Conservation (phyloP, 2,888 invertebrate genomes). For the Conus canariensis region DNA sequence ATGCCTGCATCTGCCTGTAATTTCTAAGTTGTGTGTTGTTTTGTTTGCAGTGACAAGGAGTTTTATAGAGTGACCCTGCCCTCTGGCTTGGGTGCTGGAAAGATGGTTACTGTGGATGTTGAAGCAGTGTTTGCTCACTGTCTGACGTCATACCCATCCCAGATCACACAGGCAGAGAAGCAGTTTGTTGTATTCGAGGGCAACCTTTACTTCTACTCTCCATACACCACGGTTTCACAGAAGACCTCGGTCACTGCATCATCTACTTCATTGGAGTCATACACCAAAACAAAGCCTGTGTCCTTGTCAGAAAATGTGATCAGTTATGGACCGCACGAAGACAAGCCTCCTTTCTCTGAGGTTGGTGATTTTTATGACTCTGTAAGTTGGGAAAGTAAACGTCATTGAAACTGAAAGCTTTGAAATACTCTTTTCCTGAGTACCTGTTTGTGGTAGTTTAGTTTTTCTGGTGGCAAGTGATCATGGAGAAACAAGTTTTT, state of each 20-base stretch:
- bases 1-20: too few species aligned
- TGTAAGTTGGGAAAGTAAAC: too few species aligned
- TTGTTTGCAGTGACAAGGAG: constrained; percentile 57
- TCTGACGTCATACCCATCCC: constrained; percentile 90
- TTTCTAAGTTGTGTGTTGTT: background rate
- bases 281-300: constrained; percentile 76
- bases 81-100: constrained; percentile 70
- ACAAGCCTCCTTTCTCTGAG: constrained; percentile 83
- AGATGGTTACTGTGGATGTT: constrained; percentile 71
- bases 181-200: constrained; percentile 94
- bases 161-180: constrained; percentile 94
- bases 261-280: constrained; percentile 86
- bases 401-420: too few species aligned
- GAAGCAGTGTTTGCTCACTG: constrained; percentile 86
- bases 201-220: constrained; percentile 90
- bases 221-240: constrained; percentile 89
- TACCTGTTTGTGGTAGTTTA: too few species aligned
- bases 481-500: too few species aligned
- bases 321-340: constrained; percentile 92
- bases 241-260: constrained; percentile 89
- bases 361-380: constrained; percentile 53
- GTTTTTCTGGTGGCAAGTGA: too few species aligned
- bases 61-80: constrained; percentile 73
- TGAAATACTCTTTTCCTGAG: too few species aligned
- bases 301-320: constrained; percentile 89